These are phyloP conservation scores for Butorides virescens DNA, from an alignment of 2,113 vertebrate genomes.

Conservation along the genomic window DNA sequence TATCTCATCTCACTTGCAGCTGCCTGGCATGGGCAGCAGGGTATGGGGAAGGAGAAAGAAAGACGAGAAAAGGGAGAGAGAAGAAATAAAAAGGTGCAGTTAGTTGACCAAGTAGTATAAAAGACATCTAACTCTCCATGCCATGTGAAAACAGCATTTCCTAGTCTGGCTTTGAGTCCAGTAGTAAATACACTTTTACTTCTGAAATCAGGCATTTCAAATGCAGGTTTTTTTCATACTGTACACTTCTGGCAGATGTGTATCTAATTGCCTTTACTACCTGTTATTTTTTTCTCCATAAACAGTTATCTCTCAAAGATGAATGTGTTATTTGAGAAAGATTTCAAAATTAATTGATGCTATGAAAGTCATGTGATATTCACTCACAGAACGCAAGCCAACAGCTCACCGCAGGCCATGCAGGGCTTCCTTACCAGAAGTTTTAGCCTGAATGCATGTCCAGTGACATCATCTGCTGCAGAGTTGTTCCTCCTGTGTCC, in stretches of 20 bases:
- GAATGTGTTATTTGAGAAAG: neutral
- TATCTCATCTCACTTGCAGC: neutral
- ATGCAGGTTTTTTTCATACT: neutral
- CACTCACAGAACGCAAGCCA: neutral
- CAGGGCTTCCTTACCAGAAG: neutral
- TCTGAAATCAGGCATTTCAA: neutral
- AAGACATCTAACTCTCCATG: neutral
- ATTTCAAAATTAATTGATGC: neutral
- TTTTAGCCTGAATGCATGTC: neutral
- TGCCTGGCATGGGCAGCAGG: neutral
- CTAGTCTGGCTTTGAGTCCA: neutral
- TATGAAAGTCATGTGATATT: neutral
- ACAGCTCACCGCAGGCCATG: neutral
- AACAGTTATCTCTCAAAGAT: neutral
- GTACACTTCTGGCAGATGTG: neutral
- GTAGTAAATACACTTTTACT: neutral
- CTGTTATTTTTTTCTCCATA: neutral
- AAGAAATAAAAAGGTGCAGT: neutral
- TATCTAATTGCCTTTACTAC: neutral
- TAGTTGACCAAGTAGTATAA: neutral
- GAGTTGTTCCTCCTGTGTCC: neutral
- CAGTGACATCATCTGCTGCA: neutral
- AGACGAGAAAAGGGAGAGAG: neutral
- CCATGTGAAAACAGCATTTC: neutral
- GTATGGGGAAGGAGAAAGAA: neutral